phyloP scores from a whole-genome alignment of 2,888 invertebrate genomes.

The Caprella mutica region DNA sequence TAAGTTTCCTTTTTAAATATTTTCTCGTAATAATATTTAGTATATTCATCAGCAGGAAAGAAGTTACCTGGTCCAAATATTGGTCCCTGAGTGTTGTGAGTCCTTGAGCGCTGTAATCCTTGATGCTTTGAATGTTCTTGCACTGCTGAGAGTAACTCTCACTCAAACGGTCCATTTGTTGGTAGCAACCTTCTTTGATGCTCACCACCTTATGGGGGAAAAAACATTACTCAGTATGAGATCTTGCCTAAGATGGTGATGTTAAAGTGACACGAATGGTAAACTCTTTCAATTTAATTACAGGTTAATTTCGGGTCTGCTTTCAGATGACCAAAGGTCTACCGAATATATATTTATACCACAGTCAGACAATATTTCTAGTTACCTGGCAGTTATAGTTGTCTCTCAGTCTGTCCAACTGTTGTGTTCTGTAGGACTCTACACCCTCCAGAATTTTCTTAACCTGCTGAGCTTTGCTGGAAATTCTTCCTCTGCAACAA shows the following conservation, averaged over 20 bases:
- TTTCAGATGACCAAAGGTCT: too few species aligned
- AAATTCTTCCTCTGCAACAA: conserved; percentile 51
- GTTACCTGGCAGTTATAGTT: conserved; percentile 71
- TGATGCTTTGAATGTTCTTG: conserved; percentile 70
- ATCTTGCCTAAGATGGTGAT: too few species aligned
- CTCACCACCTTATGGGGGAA: conserved; percentile 65
- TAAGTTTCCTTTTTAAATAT: too few species aligned
- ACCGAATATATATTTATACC: too few species aligned
- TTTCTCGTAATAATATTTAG: not conserved
- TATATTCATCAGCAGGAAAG: not conserved
- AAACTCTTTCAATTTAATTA: too few species aligned
- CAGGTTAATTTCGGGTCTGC: too few species aligned
- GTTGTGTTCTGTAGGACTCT: conserved; percentile 77
- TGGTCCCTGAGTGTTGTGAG: conserved; percentile 75
- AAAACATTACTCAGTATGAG: too few species aligned
- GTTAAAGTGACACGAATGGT: too few species aligned
- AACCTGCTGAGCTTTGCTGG: conserved; percentile 70
- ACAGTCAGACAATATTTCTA: too few species aligned
- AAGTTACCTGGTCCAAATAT: conserved; percentile 74
- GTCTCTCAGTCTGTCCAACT: conserved; percentile 74
- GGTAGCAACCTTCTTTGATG: conserved; percentile 84
- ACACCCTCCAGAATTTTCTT: conserved; percentile 80
- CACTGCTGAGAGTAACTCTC: conserved; percentile 81
- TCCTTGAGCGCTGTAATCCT: conserved; percentile 74
- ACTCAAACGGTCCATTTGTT: conserved; percentile 88